These are phyloP conservation scores for Cichlasoma orientale DNA, from an alignment of 2,797 vertebrate species.

Conservation along the genomic window DNA sequence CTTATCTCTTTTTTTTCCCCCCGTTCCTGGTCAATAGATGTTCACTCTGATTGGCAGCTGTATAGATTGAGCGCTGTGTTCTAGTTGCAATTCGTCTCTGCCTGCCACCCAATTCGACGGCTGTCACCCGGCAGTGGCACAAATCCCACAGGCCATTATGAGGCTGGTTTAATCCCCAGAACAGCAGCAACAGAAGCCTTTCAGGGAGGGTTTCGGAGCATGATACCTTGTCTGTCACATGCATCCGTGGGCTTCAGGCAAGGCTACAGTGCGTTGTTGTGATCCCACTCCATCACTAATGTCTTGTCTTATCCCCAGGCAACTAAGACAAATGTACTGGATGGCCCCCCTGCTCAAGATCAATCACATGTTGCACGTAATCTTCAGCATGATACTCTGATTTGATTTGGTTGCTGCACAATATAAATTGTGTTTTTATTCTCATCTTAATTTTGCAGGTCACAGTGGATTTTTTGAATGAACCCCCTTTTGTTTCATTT, in stretches of 20 bases:
- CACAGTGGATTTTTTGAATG: not conserved
- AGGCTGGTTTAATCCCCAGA: constrained; percentile 77
- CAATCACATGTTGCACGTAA: constrained; percentile 53
- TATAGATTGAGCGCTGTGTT: constrained; percentile 67
- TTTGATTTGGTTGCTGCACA: constrained; percentile 20
- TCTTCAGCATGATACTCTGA: constrained; percentile 33
- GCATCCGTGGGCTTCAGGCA: constrained; percentile 57
- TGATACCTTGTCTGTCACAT: constrained; percentile 77
- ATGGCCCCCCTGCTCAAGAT: constrained; percentile 57
- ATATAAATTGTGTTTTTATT: constrained; percentile 29
- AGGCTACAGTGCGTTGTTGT: constrained; percentile 60
- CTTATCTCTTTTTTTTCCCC: constrained; percentile 39
- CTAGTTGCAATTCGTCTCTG: constrained; percentile 66
- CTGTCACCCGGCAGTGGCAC: constrained; percentile 74
- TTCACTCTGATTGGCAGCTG: constrained; percentile 70
- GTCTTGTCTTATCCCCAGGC: constrained; percentile 59
- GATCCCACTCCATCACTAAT: constrained; percentile 68
- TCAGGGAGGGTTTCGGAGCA: constrained; percentile 70
- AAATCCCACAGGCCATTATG: constrained; percentile 80
- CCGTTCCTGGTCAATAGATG: constrained; percentile 62
- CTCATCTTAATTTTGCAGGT: constrained; percentile 23
- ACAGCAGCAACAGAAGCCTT: constrained; percentile 69
- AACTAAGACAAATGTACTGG: constrained; percentile 58
- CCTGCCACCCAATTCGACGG: constrained; percentile 72
- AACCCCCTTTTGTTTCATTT: not conserved